Base-by-base conservation (phyloP, 2,888 invertebrate species). In the Andrena camellia region DNA sequence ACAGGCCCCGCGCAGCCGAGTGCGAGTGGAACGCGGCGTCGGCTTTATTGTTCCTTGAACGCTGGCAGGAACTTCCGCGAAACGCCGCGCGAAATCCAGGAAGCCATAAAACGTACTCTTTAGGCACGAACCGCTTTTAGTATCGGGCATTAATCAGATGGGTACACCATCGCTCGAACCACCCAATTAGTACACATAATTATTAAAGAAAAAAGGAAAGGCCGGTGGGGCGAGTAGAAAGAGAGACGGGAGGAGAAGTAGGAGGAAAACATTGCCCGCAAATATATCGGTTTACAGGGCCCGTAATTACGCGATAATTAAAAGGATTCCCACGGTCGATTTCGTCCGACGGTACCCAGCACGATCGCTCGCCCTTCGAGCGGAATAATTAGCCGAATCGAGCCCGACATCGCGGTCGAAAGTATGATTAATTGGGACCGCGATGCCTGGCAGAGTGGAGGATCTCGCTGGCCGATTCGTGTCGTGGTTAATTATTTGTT, bases 61-160 rank as follows among this genome's bases (percentile, higher is more conserved):
- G 64, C 23, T 8, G 57, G 57, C 23, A 57, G 57, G 60, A 48
- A 54, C 82, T 86, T 86, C 81, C 83, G 79, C 67, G 83, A 85
- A 79, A 71, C 71, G 29, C 74, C 69, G 81, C 78, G 66, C 76
- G 84, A 82, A 80, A 83, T 78, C 72, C 75, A 68, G 84, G 86
- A 86, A 85, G 86, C 81, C 80, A 79, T 86, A 78, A 88, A 88
- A 66, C 77, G 80, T 82, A 69, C 35, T 77, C 86, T 75, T 78
- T 83, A 85, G 72, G 81, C 74, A 83, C 74, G 81, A 76, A 73
- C 78, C 71, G 79, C 85, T 78, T 83, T 85, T 80, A 87, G 64
- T 80, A 84, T 80, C 85, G 78, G 72, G 74, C 84, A 86, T 86
- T 85, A 82, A 87, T 87, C 75, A 80, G 78, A 84, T 82, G 68